phyloP scores from a whole-genome alignment of 2,888 invertebrate genomes.

The Hydrotaea diabolus region DNA sequence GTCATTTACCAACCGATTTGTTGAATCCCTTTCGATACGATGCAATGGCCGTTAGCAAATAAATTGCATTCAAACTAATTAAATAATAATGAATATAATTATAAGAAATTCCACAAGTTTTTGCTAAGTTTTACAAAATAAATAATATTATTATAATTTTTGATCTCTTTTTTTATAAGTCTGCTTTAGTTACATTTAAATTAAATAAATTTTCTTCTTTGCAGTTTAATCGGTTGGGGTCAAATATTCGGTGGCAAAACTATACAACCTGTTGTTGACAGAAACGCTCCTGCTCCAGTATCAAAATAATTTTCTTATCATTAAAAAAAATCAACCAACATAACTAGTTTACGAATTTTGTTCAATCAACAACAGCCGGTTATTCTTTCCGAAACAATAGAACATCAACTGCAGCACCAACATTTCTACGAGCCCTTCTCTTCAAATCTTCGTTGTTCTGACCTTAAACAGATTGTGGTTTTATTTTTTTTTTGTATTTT shows the following conservation, averaged over 20 bases:
- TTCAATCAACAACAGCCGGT: slow-evolving; percentile 13
- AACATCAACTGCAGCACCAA: slow-evolving; percentile 4
- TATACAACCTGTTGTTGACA: slow-evolving; percentile 87
- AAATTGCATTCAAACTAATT: no score
- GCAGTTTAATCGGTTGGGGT: slow-evolving; percentile 99
- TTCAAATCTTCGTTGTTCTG: slow-evolving; percentile 9
- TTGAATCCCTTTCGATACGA: no score
- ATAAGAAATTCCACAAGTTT: no score
- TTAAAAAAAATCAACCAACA: neutral
- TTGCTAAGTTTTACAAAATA: neutral
- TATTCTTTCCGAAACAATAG: neutral
- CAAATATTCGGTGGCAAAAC: slow-evolving; percentile 98
- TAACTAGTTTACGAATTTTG: slow-evolving; percentile 5
- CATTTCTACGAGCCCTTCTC: neutral
- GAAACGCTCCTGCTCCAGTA: slow-evolving; percentile 68
- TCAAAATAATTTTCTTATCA: slow-evolving; percentile 36
- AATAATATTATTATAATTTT: neutral
- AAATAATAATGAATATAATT: no score
- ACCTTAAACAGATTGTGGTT: slow-evolving; percentile 53
- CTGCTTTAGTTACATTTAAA: neutral
- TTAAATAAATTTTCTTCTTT: neutral
- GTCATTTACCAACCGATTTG: no score
- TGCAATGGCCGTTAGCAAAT: no score
- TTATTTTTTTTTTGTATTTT: neutral
- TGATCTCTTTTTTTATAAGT: no score